A percentile compares a stretch with the other conserved stretches of the same genome.
Evolutionary conservation across 2,888 invertebrate species (phyloP).

Genomic region (Apamea anceps): DNA sequence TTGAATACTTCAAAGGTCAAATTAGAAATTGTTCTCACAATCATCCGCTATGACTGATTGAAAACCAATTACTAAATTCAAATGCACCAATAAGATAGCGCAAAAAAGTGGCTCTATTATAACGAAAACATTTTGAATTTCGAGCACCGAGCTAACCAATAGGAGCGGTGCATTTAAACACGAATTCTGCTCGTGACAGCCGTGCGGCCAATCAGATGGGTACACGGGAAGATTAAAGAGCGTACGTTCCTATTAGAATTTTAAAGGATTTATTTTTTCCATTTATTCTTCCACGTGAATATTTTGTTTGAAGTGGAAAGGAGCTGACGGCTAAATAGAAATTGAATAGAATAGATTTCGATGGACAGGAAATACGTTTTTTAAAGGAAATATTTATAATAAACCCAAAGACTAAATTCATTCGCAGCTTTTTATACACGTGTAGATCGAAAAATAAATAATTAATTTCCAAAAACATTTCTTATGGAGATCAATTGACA

Average conservation of each 20-base stretch:
- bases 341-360: constrained; percentile 23
- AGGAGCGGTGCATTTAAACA: constrained; percentile 84
- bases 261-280: constrained; percentile 75
- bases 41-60: constrained; percentile 60
- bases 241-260: constrained; percentile 82
- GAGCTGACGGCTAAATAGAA: constrained; percentile 32
- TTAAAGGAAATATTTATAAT: background rate
- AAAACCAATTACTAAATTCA: constrained; percentile 77
- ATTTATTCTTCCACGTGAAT: constrained; percentile 63
- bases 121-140: constrained; percentile 78
- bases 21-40: constrained; percentile 59
- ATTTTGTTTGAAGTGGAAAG: constrained; percentile 63
- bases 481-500: background rate
- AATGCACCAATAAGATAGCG: constrained; percentile 75
- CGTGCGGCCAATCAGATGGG: constrained; percentile 87
- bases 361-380: background rate
- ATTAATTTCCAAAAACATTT: background rate
- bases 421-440: background rate
- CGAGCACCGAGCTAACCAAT: constrained; percentile 79
- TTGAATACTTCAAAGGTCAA: constrained; percentile 57
- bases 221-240: constrained; percentile 82
- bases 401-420: background rate
- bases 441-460: background rate
- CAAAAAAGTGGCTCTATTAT: constrained; percentile 72
- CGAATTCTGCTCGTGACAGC: constrained; percentile 87